These are phyloP conservation scores for Pristiophorus japonicus DNA, from an alignment of 2,113 vertebrate species.

Conservation along the genomic window DNA sequence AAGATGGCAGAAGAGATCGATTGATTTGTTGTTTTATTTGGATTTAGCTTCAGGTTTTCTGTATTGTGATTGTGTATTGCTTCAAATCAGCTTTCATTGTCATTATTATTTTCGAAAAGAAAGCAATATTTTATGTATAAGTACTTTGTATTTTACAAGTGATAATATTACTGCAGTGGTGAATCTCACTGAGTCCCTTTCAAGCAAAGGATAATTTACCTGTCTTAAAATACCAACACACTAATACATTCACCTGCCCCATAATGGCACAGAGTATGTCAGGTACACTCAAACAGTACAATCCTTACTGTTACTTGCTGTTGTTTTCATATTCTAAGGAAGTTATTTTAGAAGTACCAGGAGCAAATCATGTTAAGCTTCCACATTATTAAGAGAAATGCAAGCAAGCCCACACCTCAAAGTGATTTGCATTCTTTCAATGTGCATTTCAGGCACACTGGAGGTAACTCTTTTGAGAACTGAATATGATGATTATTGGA, in stretches of 20 bases:
- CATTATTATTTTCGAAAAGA: background rate
- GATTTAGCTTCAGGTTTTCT: too few species aligned
- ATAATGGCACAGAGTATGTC: background rate
- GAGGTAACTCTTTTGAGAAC: background rate
- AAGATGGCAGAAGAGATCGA: too few species aligned
- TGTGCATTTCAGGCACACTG: background rate
- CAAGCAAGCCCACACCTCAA: background rate
- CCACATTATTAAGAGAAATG: background rate
- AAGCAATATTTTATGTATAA: background rate
- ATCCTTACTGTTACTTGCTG: background rate
- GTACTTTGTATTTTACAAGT: background rate
- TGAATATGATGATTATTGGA: constrained; percentile 8
- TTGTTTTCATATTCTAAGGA: background rate
- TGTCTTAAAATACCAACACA: background rate
- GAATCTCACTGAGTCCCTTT: background rate
- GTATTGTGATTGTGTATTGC: background rate
- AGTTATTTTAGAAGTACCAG: background rate
- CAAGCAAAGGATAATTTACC: background rate
- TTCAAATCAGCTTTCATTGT: background rate
- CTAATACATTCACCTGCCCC: background rate
- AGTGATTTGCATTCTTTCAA: background rate
- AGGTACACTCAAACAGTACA: background rate
- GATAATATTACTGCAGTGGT: background rate
- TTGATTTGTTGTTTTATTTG: background rate
- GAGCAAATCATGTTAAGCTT: background rate